These are phyloP conservation scores for Crotalus helleri DNA, from an alignment of 2,113 vertebrate genomes.

Conservation along the genomic window DNA sequence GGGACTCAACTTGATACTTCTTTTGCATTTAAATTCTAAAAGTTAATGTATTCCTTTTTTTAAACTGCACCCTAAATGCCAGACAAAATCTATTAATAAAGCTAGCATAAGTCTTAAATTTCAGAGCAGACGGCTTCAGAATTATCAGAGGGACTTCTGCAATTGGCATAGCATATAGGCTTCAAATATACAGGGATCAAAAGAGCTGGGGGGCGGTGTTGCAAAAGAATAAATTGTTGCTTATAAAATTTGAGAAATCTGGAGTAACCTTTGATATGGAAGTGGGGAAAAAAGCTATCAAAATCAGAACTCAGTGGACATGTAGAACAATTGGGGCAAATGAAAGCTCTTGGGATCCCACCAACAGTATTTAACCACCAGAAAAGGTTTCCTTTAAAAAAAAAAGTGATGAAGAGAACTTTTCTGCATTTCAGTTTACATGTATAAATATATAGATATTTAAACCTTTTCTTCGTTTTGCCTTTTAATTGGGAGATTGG, in stretches of 20 bases:
- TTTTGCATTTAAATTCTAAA: constrained; percentile 47
- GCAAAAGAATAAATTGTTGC: neutral
- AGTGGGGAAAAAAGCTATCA: neutral
- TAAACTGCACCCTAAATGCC: constrained; percentile 3
- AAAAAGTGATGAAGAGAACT: constrained; percentile 37
- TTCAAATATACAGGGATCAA: constrained; percentile 27
- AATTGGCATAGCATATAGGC: constrained; percentile 45
- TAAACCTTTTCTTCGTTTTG: constrained; percentile 55
- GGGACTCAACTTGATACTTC: constrained; percentile 44
- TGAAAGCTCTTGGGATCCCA: neutral
- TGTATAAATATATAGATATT: constrained; percentile 32
- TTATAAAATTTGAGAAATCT: neutral
- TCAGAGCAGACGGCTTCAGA: constrained; percentile 52
- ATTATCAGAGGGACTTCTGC: constrained; percentile 44
- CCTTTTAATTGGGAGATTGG: constrained; percentile 50
- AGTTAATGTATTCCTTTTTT: constrained; percentile 12
- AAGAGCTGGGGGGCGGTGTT: neutral
- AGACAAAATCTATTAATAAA: constrained; percentile 29
- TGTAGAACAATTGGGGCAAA: neutral
- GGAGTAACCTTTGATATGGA: neutral
- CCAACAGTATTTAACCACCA: constrained; percentile 49
- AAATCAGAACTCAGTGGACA: neutral
- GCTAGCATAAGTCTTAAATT: constrained; percentile 31
- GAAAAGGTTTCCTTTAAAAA: constrained; percentile 49
- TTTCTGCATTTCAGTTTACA: constrained; percentile 41